A percentile compares a stretch with the other conserved stretches of the same genome.
Evolutionary conservation across 2,888 invertebrate species (phyloP).

Genomic region (Cosmorhoe ocellata): DNA sequence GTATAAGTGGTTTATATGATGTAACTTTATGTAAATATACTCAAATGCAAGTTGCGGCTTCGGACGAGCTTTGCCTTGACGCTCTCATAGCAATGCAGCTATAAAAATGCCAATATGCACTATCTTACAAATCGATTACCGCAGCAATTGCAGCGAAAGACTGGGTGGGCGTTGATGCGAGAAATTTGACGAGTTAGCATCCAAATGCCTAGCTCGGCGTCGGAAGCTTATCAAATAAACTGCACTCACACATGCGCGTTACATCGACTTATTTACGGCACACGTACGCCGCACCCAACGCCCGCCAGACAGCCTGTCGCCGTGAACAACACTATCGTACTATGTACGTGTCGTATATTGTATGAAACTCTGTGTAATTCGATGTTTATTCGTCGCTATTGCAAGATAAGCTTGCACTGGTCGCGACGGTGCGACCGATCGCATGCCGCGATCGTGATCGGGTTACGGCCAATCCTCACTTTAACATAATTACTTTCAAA

Average conservation of each 20-base stretch:
- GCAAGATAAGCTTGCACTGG: slow-evolving; percentile 55
- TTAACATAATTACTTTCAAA: slow-evolving; percentile 45
- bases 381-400: slow-evolving; percentile 64
- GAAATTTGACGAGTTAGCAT: slow-evolving; percentile 70
- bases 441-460: slow-evolving; percentile 43
- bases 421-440: slow-evolving; percentile 22
- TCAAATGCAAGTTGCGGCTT: not conserved
- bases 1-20: no score
- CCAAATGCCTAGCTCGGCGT: slow-evolving; percentile 72
- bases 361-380: slow-evolving; percentile 67
- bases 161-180: slow-evolving; percentile 65
- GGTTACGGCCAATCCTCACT: slow-evolving; percentile 49
- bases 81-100: slow-evolving; percentile 24
- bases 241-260: slow-evolving; percentile 64
- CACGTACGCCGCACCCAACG: slow-evolving; percentile 67
- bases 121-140: slow-evolving; percentile 33
- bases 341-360: slow-evolving; percentile 64
- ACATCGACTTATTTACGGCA: slow-evolving; percentile 66
- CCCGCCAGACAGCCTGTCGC: slow-evolving; percentile 79
- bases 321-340: slow-evolving; percentile 74
- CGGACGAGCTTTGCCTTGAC: slow-evolving; percentile 13
- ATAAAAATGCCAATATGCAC: slow-evolving; percentile 35
- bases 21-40: no score
- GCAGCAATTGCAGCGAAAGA: slow-evolving; percentile 29
- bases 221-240: slow-evolving; percentile 80